These are phyloP conservation scores for Petrocephalus microphthalmus DNA, from an alignment of 2,113 vertebrate species.

Conservation along the genomic window DNA sequence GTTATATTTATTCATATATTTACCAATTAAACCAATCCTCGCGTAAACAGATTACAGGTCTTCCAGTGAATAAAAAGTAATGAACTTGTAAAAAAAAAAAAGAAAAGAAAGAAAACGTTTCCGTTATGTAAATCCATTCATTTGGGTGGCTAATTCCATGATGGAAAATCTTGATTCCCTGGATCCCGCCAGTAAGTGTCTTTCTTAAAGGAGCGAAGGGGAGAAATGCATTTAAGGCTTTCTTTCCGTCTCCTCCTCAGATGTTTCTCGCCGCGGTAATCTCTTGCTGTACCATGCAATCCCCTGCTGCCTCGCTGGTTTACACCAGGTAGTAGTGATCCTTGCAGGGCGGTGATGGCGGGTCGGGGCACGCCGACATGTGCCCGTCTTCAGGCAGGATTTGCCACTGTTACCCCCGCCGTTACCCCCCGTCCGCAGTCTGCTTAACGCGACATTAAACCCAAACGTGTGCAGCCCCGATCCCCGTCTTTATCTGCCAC, in stretches of 20 bases:
- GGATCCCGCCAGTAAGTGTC: slow-evolving; percentile 24
- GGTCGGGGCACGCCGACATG: slow-evolving; percentile 56
- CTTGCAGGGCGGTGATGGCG: slow-evolving; percentile 55
- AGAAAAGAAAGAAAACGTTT: not conserved
- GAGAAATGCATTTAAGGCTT: not conserved
- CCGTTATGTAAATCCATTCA: slow-evolving; percentile 16
- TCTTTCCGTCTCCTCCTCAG: slow-evolving; percentile 10
- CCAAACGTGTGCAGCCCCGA: slow-evolving; percentile 18
- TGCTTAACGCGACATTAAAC: not conserved
- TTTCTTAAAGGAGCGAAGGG: not conserved
- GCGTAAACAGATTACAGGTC: not conserved
- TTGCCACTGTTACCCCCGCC: slow-evolving; percentile 35
- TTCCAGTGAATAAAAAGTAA: not conserved
- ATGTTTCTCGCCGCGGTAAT: not conserved
- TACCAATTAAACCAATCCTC: slow-evolving; percentile 17
- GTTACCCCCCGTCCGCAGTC: not conserved
- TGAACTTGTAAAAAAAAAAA: not conserved
- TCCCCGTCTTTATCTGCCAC: slow-evolving; percentile 40
- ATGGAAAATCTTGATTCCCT: slow-evolving; percentile 20
- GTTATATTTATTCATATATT: slow-evolving; percentile 41
- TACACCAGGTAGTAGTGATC: slow-evolving; percentile 19
- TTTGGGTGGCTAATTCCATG: slow-evolving; percentile 25
- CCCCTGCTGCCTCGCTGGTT: slow-evolving; percentile 20
- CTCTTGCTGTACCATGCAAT: not conserved
- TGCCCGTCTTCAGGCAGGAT: slow-evolving; percentile 52